phyloP scores from a whole-genome alignment of 2,113 vertebrate species.

The Gallinago paraguaiae region DNA sequence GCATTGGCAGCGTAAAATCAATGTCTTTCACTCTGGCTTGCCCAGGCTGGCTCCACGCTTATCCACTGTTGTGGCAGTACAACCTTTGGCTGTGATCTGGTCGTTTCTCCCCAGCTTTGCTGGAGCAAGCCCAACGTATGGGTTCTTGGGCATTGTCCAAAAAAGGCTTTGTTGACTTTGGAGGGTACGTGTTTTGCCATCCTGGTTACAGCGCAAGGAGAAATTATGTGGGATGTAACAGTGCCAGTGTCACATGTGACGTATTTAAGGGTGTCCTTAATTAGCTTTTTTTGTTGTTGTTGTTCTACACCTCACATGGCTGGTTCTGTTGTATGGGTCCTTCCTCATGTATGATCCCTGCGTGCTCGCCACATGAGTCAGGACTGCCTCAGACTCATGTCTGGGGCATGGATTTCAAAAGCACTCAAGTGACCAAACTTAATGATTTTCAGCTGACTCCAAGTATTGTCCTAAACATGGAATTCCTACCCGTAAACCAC shows the following conservation, averaged over 20 bases:
- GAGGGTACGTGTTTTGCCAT: background rate
- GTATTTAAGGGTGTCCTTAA: background rate
- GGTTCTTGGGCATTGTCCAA: background rate
- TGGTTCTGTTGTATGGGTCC: background rate
- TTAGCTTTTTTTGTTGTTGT: background rate
- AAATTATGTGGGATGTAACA: background rate
- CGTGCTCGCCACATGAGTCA: constrained; percentile 4
- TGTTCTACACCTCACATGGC: background rate
- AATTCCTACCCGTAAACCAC: constrained; percentile 24
- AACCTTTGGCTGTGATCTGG: constrained; percentile 21
- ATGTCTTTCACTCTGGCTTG: background rate
- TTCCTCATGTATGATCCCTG: background rate
- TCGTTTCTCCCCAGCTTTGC: background rate
- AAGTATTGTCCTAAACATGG: constrained; percentile 41
- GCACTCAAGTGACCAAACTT: constrained; percentile 43
- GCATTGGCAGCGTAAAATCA: background rate
- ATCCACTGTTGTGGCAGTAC: background rate
- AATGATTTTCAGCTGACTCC: constrained; percentile 62
- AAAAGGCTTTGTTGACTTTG: background rate
- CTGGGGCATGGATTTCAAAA: constrained; percentile 46
- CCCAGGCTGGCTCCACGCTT: constrained; percentile 1
- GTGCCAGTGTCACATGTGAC: background rate
- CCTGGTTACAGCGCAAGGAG: background rate
- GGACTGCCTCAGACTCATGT: background rate
- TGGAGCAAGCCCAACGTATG: background rate